These are phyloP conservation scores for Listrodromus nycthemerus DNA, from an alignment of 2,888 invertebrate genomes.

Conservation along the genomic window DNA sequence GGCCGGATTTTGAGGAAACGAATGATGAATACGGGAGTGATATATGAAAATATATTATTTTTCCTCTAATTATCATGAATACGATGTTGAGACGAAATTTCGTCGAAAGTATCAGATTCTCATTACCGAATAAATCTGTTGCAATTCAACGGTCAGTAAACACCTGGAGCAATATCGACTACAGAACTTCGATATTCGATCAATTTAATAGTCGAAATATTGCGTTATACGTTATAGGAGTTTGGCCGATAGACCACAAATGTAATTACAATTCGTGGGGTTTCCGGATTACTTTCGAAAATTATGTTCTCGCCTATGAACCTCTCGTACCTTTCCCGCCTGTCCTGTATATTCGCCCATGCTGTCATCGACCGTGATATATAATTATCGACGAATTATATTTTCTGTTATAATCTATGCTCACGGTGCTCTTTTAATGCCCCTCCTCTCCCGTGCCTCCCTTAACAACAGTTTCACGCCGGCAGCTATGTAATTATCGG, in stretches of 20 bases:
- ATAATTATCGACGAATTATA: conserved; percentile 59
- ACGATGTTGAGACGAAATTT: neutral
- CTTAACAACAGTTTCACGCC: neutral
- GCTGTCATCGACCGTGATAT: conserved; percentile 31
- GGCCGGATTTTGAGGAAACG: too few species aligned
- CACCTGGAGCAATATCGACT: neutral
- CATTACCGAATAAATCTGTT: neutral
- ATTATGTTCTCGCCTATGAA: conserved; percentile 40
- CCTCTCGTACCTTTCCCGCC: conserved; percentile 4
- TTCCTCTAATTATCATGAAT: neutral
- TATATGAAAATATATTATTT: neutral
- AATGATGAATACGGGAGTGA: too few species aligned
- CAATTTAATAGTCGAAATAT: conserved; percentile 44
- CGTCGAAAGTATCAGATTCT: neutral
- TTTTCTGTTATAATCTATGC: conserved; percentile 59
- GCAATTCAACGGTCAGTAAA: neutral
- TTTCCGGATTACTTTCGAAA: conserved; percentile 53
- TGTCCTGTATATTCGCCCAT: neutral
- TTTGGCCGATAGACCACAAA: conserved; percentile 47
- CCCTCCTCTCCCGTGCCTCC: neutral
- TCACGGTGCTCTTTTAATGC: conserved; percentile 5
- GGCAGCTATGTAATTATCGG: conserved; percentile 53
- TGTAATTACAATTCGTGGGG: conserved; percentile 43
- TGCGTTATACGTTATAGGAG: conserved; percentile 39
- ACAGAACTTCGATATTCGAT: conserved; percentile 16